These are phyloP conservation scores for Odontamblyopus lacepedii DNA, from an alignment of 2,797 vertebrate genomes.

Conservation along the genomic window DNA sequence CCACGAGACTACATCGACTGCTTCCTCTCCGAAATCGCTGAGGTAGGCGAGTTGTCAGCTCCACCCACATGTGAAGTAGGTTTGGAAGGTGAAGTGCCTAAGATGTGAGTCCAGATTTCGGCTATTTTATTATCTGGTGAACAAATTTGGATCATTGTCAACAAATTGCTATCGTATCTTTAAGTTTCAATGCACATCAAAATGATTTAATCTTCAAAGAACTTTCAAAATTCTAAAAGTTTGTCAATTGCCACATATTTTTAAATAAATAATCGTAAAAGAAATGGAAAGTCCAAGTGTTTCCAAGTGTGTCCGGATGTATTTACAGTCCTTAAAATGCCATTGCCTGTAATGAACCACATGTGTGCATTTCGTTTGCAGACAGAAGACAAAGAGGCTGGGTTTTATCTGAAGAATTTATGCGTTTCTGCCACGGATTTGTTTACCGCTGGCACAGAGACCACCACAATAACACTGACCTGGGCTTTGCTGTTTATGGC, in stretches of 20 bases:
- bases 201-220: background rate
- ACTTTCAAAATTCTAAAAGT: too few relatives aligned
- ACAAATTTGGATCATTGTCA: background rate
- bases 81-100: background rate
- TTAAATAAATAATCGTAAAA: too few relatives aligned
- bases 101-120: background rate
- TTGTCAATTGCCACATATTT: too few relatives aligned
- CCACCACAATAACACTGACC: constrained; percentile 71
- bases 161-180: background rate
- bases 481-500: constrained; percentile 86
- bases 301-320: too few relatives aligned
- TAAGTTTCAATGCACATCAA: background rate
- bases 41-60: constrained; percentile 54
- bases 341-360: background rate
- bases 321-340: background rate
- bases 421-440: constrained; percentile 67
- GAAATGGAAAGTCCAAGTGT: too few relatives aligned
- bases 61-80: background rate
- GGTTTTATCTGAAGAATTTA: constrained; percentile 74
- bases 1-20: constrained; percentile 78
- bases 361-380: constrained; percentile 1
- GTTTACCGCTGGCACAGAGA: constrained; percentile 77
- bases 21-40: constrained; percentile 72
- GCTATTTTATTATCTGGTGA: background rate
- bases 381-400: constrained; percentile 54